phyloP scores from a whole-genome alignment of 2,113 vertebrate species.

The Diglossa brunneiventris region DNA sequence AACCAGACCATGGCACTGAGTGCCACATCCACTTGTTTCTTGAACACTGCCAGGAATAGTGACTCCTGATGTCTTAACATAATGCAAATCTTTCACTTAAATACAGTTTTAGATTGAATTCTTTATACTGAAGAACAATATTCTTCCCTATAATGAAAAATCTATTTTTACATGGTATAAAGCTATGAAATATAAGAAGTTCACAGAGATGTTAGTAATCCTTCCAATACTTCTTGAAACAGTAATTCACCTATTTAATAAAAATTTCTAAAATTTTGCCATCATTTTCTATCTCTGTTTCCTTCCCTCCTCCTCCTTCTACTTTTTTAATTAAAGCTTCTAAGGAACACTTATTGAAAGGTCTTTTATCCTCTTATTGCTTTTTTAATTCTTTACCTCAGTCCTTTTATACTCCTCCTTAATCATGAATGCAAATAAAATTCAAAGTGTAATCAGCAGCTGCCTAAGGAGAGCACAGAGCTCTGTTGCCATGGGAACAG shows the following conservation, averaged over 20 bases:
- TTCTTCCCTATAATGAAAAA: not conserved
- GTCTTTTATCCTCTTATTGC: slow-evolving; percentile 74
- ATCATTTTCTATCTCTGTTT: not conserved
- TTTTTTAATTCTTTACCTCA: slow-evolving; percentile 69
- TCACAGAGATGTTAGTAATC: not conserved
- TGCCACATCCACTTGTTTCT: not conserved
- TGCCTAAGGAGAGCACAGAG: slow-evolving; percentile 64
- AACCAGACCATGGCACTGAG: not conserved
- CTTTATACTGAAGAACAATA: not conserved
- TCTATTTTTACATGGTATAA: not conserved
- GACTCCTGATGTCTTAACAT: not conserved
- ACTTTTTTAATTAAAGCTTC: slow-evolving; percentile 75
- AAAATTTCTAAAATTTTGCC: slow-evolving; percentile 54
- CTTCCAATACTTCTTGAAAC: slow-evolving; percentile 7
- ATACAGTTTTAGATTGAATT: not conserved
- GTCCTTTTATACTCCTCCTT: slow-evolving; percentile 72
- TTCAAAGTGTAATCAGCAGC: slow-evolving; percentile 78
- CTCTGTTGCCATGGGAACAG: slow-evolving; percentile 75
- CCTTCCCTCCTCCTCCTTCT: not conserved
- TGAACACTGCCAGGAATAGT: not conserved
- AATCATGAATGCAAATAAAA: slow-evolving; percentile 81
- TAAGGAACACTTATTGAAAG: slow-evolving; percentile 72
- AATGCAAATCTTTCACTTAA: not conserved
- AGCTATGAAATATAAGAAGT: not conserved
- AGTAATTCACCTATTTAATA: slow-evolving; percentile 45